Percentiles rank a stretch among this genome's conserved stretches.
These are phyloP conservation scores for Sus cebifrons DNA, from an alignment of 2,797 vertebrate species.

Conservation along the genomic window DNA sequence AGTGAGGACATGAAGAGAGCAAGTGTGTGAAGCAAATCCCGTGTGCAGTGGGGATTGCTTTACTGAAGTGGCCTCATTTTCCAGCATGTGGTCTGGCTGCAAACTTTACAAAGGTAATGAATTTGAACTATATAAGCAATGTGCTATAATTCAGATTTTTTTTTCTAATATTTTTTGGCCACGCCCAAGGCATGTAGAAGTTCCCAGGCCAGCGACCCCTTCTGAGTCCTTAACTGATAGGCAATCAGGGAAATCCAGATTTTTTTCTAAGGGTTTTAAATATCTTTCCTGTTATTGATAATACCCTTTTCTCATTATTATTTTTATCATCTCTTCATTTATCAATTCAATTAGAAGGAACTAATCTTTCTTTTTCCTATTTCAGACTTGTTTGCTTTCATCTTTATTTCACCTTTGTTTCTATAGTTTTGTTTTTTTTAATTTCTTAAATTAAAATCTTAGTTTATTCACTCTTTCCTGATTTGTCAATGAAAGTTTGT, in stretches of 20 bases:
- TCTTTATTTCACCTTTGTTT: neutral
- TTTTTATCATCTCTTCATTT: neutral
- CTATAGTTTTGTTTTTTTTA: neutral
- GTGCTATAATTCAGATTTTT: neutral
- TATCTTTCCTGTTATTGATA: neutral
- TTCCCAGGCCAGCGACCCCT: too few species aligned
- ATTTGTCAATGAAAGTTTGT: neutral
- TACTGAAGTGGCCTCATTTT: neutral
- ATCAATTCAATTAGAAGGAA: neutral
- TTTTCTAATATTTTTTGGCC: neutral
- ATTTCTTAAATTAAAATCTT: slow-evolving; percentile 45
- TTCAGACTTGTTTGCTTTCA: neutral
- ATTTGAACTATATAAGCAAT: neutral
- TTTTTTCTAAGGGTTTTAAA: neutral
- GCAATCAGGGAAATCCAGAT: too few species aligned
- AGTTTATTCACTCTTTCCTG: neutral
- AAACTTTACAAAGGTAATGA: neutral
- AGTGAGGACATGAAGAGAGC: neutral
- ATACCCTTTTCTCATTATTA: neutral
- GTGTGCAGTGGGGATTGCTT: neutral
- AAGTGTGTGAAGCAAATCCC: neutral
- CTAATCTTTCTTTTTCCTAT: neutral
- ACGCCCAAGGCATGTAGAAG: too few species aligned
- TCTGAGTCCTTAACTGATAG: too few species aligned
- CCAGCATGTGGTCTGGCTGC: neutral